Base-by-base conservation (phyloP, 2,113 vertebrate genomes). In the Megaceryle torquata region DNA sequence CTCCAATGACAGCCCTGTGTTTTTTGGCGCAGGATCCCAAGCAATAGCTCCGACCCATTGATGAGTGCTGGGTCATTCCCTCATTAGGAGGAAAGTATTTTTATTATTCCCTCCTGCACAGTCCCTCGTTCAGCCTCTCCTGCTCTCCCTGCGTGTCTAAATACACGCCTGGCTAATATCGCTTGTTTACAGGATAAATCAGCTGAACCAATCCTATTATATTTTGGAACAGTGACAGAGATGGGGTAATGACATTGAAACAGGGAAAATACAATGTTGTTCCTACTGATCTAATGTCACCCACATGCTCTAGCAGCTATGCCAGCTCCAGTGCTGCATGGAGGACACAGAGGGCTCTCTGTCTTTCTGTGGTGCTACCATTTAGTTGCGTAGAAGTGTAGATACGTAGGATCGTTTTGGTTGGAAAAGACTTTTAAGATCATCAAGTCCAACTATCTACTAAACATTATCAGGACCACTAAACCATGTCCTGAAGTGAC, bases 121-220 rank as follows among this genome's bases (percentile, higher is more conserved):
- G 15, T 88, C 33, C 24, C 25, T 77, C 54, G 1, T n/a, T 94
- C 89, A 78, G 88, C 93, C 79, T 95, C 81, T 85, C 82, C 85
- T 68, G 19, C 82, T 91, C 51, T 50, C 59, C 88, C 53, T 26
- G 10, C 19, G 18, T 44, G 60, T 53, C 67, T 53, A 33, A 94
- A 26, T 29, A 83, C 24, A 5, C 28, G 91, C 53, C 97, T 93
- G 95, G 97, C 93, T 95, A 97, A 97, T 92, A 87, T 86, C 17
- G 31, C 91, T 91, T 88, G 94, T 95, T 88, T 56, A 81, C 74
- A 41, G 96, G 96, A 97, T 91, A 98, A 98, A 97, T 96, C 97
- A 96, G 97, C 96, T 41, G 61, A 94, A 96, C 94, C 96, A 97
- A 98, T 97, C 96, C 96, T 96, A 93, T 98, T 97, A 96, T 94